Base-by-base conservation (phyloP, 2,888 invertebrate genomes). In the Tiliacea aurago region DNA sequence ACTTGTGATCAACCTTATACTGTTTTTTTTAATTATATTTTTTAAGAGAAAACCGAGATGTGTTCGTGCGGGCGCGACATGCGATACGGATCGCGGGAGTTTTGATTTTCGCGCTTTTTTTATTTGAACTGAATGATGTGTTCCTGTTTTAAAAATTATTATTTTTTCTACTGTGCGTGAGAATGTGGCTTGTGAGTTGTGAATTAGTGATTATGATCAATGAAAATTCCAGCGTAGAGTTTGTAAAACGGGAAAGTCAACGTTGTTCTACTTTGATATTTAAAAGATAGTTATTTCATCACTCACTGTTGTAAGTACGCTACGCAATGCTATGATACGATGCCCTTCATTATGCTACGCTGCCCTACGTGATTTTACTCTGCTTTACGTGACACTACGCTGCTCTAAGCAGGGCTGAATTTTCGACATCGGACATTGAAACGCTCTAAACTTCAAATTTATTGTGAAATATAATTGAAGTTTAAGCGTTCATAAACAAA, bases 1-100 rank as follows among this genome's bases (percentile, higher is more conserved):
- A 89, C 93, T 87, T 94, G 90, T 95, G 95, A 96, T 96, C 96
- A 94, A 94, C 93, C 94, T 94, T 94, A 93, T 93, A 93, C 92
- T 89, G 80, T 80, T 84, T 92, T 92, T 93, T 94, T 90, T 87
- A 90, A 90, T 90, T 89, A 88, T 90, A 75, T 86, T 90, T 92
- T 84, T 91, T 90, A 89, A 86, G 87, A 87, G 90, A 90, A 93
- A 93, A 90, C 88, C 79, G 91, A 93, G 93, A 91, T 92, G 90
- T 84, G 88, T 89, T 86, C 77, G 90, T 91, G 91, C 92, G 91
- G 90, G 91, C 84, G 87, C 90, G 94, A 92, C 91, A 94, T 88
- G 92, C 90, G 94, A 94, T 95, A 93, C 89, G 87, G 83, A 90
- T 86, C 88, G 88, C 86, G 82, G 86, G 88, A 76, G 84, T 86